Evolutionary conservation across 2,797 vertebrate genomes (phyloP).

Genomic region (Halcyon badia): DNA sequence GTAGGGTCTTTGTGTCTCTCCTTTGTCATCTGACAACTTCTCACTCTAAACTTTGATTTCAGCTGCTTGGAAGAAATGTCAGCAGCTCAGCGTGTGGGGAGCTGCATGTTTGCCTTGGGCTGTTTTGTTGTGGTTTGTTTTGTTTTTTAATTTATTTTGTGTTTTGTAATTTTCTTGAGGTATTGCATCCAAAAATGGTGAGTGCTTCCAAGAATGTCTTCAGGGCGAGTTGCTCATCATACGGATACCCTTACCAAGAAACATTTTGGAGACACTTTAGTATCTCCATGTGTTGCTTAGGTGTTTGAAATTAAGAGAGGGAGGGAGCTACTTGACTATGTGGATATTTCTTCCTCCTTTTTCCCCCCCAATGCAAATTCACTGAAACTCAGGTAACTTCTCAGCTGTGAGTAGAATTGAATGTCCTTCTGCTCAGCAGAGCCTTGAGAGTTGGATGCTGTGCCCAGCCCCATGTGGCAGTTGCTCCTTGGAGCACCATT

Average conservation of each 20-base stretch:
- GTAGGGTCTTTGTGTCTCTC: background rate
- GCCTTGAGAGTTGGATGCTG: background rate
- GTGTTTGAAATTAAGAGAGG: background rate
- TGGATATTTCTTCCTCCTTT: background rate
- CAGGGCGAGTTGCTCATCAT: background rate
- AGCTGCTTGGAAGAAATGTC: background rate
- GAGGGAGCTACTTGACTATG: background rate
- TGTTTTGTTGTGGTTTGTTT: background rate
- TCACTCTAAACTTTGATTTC: background rate
- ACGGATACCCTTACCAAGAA: background rate
- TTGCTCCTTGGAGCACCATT: background rate
- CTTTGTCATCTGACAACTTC: background rate
- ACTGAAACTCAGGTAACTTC: background rate
- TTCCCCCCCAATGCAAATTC: background rate
- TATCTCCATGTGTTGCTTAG: background rate
- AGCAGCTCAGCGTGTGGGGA: background rate
- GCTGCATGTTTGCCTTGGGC: background rate
- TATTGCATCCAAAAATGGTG: background rate
- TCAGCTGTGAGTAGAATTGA: background rate
- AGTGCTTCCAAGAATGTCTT: background rate
- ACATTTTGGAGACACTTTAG: background rate
- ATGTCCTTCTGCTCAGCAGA: background rate
- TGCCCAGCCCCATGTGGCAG: accelerated
- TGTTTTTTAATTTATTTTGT: background rate
- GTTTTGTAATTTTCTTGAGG: background rate